Conservation (phyloP, 2,888 invertebrate genomes). For the Caenorhabditis sinica region DNA sequence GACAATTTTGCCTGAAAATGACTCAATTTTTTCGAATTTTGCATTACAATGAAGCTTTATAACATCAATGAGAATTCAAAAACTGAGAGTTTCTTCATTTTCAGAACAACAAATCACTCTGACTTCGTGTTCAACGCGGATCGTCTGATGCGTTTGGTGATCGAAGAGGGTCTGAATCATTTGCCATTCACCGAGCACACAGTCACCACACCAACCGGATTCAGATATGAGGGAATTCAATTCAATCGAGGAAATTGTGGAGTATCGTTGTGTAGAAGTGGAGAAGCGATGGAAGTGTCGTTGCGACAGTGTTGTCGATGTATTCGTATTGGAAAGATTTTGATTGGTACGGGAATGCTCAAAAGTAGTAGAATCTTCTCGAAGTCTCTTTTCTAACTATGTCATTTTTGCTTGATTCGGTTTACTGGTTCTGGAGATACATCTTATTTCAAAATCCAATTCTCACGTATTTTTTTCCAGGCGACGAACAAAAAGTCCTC, state of each 20-base stretch:
- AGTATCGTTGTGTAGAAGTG: slow-evolving; percentile 92
- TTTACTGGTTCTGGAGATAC: no score
- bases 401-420: no score
- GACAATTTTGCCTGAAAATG: not conserved
- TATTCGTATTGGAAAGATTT: slow-evolving; percentile 97
- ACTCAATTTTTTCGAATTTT: not conserved
- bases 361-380: not conserved
- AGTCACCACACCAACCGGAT: slow-evolving; percentile 92
- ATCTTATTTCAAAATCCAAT: no score
- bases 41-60: not conserved
- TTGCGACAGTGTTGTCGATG: slow-evolving; percentile 96
- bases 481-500: slow-evolving; percentile 93
- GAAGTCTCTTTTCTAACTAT: no score
- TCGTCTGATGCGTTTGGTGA: slow-evolving; percentile 95
- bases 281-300: slow-evolving; percentile 93
- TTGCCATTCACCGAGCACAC: slow-evolving; percentile 94
- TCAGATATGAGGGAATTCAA: slow-evolving; percentile 88
- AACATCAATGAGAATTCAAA: no score
- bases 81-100: slow-evolving; percentile 76
- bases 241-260: slow-evolving; percentile 99
- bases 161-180: slow-evolving; percentile 97
- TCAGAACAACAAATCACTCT: slow-evolving; percentile 92
- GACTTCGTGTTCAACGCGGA: slow-evolving; percentile 99
- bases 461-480: slow-evolving; percentile 30
- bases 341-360: slow-evolving; percentile 87